Evolutionary conservation across 2,797 vertebrate genomes (phyloP).

Genomic region (Poeciliopsis gracilis): DNA sequence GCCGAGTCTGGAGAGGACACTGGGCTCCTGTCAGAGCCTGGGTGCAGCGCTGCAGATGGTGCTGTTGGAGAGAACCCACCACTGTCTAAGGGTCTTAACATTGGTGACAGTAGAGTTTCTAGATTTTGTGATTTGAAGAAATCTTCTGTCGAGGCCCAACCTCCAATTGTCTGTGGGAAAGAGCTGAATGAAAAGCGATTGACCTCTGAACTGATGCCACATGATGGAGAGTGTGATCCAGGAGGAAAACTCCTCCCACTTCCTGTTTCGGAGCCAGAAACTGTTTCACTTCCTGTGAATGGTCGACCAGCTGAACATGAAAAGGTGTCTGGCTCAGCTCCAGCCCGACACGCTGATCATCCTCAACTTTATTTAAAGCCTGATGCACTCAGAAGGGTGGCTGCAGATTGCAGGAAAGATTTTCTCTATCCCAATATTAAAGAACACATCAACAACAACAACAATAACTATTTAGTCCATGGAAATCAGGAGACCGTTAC

Average conservation of each 20-base stretch:
- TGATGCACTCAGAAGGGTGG: slow-evolving; percentile 3
- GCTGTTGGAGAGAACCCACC: slow-evolving; percentile 21
- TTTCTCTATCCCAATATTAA: slow-evolving; percentile 27
- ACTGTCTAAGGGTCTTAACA: background rate
- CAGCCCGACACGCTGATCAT: background rate
- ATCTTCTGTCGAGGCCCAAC: background rate
- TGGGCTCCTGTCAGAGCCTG: background rate
- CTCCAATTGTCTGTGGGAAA: background rate
- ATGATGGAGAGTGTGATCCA: slow-evolving; percentile 64
- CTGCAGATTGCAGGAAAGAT: background rate
- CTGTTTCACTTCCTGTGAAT: background rate
- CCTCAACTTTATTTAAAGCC: background rate
- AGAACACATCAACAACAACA: slow-evolving; percentile 54
- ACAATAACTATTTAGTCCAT: slow-evolving; percentile 38
- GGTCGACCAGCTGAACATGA: background rate
- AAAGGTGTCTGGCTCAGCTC: background rate
- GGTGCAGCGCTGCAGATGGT: background rate
- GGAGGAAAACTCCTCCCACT: slow-evolving; percentile 20
- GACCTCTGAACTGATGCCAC: slow-evolving; percentile 23
- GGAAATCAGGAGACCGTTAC: accelerated
- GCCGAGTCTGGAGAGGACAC: slow-evolving; percentile 30
- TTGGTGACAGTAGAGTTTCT: background rate
- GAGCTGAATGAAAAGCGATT: slow-evolving; percentile 1
- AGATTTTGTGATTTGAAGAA: background rate
- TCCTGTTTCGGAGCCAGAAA: slow-evolving; percentile 40